Percentiles rank a stretch among this genome's conserved stretches.
phyloP scores from a whole-genome alignment of 2,113 vertebrate species.

The Oncorhynchus kisutch region DNA sequence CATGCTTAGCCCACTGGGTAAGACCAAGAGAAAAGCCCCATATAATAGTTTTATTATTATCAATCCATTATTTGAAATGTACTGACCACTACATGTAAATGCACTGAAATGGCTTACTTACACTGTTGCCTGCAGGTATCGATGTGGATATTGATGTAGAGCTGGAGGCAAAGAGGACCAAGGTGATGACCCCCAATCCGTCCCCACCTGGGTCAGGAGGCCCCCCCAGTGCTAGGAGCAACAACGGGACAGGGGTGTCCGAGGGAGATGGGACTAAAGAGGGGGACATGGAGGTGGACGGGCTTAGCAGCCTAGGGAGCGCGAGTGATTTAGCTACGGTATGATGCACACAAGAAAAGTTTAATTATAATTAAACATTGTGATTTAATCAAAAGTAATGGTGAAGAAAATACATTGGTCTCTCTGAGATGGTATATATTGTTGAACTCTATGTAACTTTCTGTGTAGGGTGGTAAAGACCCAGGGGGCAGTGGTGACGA shows the following conservation, averaged over 20 bases:
- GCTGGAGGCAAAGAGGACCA: conserved; percentile 84
- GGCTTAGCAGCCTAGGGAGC: conserved; percentile 17
- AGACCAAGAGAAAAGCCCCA: conserved; percentile 39
- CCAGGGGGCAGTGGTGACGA: conserved; percentile 80
- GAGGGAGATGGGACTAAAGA: neutral
- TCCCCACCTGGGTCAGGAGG: conserved; percentile 55
- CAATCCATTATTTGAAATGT: neutral
- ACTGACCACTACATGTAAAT: neutral
- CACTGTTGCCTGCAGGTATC: conserved; percentile 76
- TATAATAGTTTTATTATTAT: neutral
- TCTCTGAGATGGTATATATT: too few relatives aligned
- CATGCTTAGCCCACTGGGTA: conserved; percentile 92
- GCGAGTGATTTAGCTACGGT: conserved; percentile 29
- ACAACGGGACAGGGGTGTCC: neutral
- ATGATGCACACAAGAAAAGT: neutral
- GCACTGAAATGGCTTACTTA: neutral
- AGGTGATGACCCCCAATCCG: conserved; percentile 78
- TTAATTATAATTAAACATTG: too few relatives aligned
- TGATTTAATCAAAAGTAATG: too few relatives aligned
- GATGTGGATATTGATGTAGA: conserved; percentile 97
- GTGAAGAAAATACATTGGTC: too few relatives aligned
- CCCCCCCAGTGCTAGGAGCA: conserved; percentile 41
- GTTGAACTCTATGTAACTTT: neutral
- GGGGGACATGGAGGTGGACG: conserved; percentile 13
- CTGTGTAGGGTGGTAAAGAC: conserved; percentile 74